Percentiles rank a stretch among this genome's conserved stretches.
Evolutionary conservation across 35 echinoderm and acorn worm genomes (phyloP).

Genomic region (Apostichopus californicus): DNA sequence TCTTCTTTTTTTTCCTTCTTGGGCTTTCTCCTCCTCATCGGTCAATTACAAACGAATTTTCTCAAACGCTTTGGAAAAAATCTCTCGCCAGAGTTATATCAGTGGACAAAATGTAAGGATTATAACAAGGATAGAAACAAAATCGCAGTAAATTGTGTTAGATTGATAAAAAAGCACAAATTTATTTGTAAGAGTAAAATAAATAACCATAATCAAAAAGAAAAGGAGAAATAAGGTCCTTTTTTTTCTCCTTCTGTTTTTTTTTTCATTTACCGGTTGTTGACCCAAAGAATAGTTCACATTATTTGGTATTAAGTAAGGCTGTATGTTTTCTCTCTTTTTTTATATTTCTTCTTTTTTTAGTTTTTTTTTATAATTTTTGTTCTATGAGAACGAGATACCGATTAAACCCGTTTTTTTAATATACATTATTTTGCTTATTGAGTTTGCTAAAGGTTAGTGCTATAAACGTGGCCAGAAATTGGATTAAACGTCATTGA

Average conservation of each 20-base stretch:
- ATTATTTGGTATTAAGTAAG: background rate
- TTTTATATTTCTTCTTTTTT: too few relatives aligned
- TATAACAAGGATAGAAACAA: background rate
- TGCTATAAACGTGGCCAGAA: too few relatives aligned
- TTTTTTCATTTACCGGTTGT: slow-evolving; percentile 31
- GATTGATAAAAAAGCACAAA: slow-evolving; percentile 18
- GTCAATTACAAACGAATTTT: slow-evolving; percentile 29
- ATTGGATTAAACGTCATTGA: too few relatives aligned
- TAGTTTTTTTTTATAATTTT: too few relatives aligned
- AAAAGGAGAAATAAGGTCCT: background rate
- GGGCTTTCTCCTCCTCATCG: background rate
- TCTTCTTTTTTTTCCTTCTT: background rate
- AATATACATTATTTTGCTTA: too few relatives aligned
- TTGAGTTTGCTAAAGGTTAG: too few relatives aligned
- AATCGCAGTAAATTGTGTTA: background rate
- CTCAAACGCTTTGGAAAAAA: slow-evolving; percentile 18
- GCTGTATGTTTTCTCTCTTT: too few relatives aligned
- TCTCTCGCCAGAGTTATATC: background rate
- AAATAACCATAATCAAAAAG: background rate
- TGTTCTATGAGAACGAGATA: too few relatives aligned
- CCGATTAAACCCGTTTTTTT: too few relatives aligned
- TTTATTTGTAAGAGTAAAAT: background rate
- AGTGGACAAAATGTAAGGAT: background rate
- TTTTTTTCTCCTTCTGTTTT: background rate
- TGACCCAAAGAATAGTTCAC: background rate